Conservation (phyloP, 2,113 vertebrate species). For the Apus apus region DNA sequence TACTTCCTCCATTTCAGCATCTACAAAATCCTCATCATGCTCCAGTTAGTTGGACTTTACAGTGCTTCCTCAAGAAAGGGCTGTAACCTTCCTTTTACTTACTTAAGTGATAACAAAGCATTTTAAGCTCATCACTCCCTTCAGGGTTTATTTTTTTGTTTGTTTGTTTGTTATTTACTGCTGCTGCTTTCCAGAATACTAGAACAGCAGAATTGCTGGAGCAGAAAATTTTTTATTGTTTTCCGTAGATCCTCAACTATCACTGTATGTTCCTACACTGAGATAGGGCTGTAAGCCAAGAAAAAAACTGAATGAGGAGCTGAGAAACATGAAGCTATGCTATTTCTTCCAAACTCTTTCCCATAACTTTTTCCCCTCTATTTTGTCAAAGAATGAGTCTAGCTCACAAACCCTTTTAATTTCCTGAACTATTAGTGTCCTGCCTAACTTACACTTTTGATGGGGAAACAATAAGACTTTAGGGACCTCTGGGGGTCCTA, state of each 20-base stretch:
- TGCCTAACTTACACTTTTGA: background rate
- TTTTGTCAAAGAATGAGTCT: background rate
- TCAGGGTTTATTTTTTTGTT: background rate
- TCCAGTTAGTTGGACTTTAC: background rate
- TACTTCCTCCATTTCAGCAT: background rate
- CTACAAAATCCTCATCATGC: background rate
- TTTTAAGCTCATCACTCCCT: background rate
- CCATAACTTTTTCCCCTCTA: background rate
- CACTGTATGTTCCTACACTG: background rate
- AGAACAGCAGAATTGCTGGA: background rate
- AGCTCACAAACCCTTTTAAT: background rate
- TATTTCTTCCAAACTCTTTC: background rate
- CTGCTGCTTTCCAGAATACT: background rate
- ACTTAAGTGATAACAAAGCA: background rate
- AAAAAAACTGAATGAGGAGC: background rate
- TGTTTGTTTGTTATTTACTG: background rate
- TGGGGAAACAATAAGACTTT: background rate
- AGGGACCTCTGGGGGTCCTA: background rate
- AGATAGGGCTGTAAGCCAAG: background rate
- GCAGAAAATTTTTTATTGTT: background rate
- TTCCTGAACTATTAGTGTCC: background rate
- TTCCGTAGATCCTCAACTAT: background rate
- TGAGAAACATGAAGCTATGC: background rate
- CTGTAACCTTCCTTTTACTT: background rate
- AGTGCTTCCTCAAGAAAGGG: background rate